phyloP scores from a whole-genome alignment of 2,113 vertebrate genomes.

The Callionymus lyra region DNA sequence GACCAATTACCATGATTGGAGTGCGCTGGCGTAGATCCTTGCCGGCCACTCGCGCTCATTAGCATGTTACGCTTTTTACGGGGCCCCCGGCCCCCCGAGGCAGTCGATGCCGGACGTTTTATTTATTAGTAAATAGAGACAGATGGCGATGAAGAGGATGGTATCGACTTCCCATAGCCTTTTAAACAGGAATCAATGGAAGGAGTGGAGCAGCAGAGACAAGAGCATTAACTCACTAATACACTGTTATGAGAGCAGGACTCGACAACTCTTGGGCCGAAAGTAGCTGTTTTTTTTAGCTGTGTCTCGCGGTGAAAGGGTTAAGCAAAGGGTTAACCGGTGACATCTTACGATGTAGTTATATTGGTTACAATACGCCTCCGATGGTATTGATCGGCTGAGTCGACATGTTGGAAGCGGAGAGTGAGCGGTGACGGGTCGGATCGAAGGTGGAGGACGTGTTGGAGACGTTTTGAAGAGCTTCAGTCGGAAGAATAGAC shows the following conservation, averaged over 20 bases:
- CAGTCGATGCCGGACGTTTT: constrained; percentile 88
- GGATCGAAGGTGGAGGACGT: constrained; percentile 8
- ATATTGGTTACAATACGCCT: constrained; percentile 25
- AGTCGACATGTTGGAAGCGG: constrained; percentile 62
- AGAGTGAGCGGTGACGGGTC: background rate
- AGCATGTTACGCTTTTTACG: constrained; percentile 90
- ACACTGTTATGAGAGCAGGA: constrained; percentile 64
- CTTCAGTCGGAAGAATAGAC: no score
- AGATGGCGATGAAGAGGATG: constrained; percentile 74
- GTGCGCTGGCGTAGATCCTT: constrained; percentile 19
- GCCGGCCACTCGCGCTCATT: constrained; percentile 70
- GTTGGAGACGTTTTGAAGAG: no score
- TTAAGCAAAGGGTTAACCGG: constrained; percentile 14
- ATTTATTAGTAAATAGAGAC: constrained; percentile 98
- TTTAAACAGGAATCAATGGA: constrained; percentile 78
- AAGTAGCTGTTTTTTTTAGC: constrained; percentile 11
- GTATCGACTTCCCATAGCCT: constrained; percentile 84
- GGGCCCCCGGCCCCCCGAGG: constrained; percentile 77
- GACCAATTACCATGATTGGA: constrained; percentile 69
- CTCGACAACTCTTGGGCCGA: no score
- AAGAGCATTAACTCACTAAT: constrained; percentile 75
- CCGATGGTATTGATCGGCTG: constrained; percentile 68
- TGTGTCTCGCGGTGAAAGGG: background rate
- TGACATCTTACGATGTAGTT: constrained; percentile 41
- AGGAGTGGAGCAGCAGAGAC: constrained; percentile 70